Conservation (phyloP, 2,888 invertebrate species). For the Empis stercorea region DNA sequence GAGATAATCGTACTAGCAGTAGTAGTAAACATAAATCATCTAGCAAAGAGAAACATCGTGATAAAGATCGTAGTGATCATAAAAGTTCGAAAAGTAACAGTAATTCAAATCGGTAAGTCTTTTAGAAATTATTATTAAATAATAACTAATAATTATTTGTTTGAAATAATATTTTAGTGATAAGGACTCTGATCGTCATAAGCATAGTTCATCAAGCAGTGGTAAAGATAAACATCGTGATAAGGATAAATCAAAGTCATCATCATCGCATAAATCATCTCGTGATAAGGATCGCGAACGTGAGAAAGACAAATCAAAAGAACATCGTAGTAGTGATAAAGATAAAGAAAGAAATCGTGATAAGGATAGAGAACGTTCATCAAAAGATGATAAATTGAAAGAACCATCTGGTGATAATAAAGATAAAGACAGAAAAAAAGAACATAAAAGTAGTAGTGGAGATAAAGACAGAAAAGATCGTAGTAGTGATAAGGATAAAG, state of each 20-base stretch:
- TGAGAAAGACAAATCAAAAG: slow-evolving; percentile 27
- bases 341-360: slow-evolving; percentile 21
- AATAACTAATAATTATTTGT: background rate
- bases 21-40: slow-evolving; percentile 53
- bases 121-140: background rate
- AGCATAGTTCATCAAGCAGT: slow-evolving; percentile 38
- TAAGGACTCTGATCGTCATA: slow-evolving; percentile 36
- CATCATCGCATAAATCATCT: slow-evolving; percentile 26
- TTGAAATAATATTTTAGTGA: slow-evolving; percentile 20
- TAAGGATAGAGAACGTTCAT: slow-evolving; percentile 17
- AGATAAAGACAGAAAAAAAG: slow-evolving; percentile 29
- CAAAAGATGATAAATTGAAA: slow-evolving; percentile 23
- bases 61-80: slow-evolving; percentile 38
- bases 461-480: slow-evolving; percentile 12
- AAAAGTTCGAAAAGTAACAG: slow-evolving; percentile 41
- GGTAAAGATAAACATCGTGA: slow-evolving; percentile 35
- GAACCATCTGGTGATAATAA: slow-evolving; percentile 16
- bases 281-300: slow-evolving; percentile 22
- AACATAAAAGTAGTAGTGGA: slow-evolving; percentile 32
- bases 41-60: slow-evolving; percentile 41
- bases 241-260: slow-evolving; percentile 35
- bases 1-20: slow-evolving; percentile 39
- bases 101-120: slow-evolving; percentile 25
- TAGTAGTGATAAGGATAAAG: slow-evolving; percentile 5
- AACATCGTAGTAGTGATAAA: slow-evolving; percentile 21